Conservation (phyloP, 2,888 invertebrate genomes). For the Lochmaea crataegi region DNA sequence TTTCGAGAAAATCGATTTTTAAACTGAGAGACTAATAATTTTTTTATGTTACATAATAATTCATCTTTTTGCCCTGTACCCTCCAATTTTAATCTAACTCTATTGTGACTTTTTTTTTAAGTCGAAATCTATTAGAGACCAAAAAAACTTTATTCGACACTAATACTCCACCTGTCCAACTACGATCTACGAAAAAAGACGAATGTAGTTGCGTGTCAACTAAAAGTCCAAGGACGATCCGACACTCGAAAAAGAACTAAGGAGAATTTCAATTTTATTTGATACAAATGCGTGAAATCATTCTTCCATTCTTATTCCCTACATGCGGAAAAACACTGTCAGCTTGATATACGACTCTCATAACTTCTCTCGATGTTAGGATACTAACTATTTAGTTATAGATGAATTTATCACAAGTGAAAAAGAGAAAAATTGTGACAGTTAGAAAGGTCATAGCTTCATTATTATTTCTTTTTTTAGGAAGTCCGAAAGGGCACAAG, state of each 20-base stretch:
- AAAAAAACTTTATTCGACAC: not conserved
- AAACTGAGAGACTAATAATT: no score
- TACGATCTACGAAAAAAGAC: constrained; percentile 34
- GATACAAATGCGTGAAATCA: constrained; percentile 36
- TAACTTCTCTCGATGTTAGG: constrained; percentile 30
- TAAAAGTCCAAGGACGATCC: constrained; percentile 36
- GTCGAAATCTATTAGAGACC: not conserved
- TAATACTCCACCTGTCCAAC: constrained; percentile 10
- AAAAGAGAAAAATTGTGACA: constrained; percentile 25
- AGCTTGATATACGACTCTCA: constrained; percentile 33
- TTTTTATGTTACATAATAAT: no score
- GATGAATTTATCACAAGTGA: constrained; percentile 30
- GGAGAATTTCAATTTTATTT: constrained; percentile 41
- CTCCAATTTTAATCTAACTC: no score
- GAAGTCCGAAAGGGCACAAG: constrained; percentile 16
- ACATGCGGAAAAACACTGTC: constrained; percentile 40
- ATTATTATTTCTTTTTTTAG: constrained; percentile 18
- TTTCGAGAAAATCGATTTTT: no score
- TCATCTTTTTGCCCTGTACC: no score
- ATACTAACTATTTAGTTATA: constrained; percentile 36
- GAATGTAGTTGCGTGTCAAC: constrained; percentile 34
- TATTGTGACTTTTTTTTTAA: no score
- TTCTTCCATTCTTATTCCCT: constrained; percentile 37
- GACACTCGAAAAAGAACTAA: constrained; percentile 37
- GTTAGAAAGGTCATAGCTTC: constrained; percentile 21